Conservation (phyloP, 2,888 invertebrate genomes). For the Pseudococcus jackbeardsleyi region DNA sequence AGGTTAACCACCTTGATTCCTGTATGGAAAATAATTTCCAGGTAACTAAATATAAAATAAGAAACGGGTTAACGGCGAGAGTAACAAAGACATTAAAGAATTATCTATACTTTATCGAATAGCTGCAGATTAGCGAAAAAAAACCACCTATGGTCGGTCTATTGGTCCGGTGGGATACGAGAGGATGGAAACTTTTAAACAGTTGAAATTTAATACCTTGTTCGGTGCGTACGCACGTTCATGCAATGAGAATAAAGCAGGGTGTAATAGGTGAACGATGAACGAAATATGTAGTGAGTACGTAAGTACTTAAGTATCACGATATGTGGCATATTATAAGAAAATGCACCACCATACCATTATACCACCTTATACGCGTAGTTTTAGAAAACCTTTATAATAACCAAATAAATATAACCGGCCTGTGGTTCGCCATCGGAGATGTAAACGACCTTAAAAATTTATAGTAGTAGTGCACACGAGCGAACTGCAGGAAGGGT, state of each 20-base stretch:
- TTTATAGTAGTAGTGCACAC: constrained; percentile 12
- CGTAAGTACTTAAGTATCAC: background rate
- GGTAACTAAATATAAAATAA: background rate
- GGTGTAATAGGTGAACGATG: background rate
- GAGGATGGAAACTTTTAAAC: background rate
- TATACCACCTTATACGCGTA: background rate
- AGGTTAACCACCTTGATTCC: constrained; percentile 23
- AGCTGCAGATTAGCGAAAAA: constrained; percentile 26
- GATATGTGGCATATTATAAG: background rate
- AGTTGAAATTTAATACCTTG: constrained; percentile 26
- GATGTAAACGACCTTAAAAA: constrained; percentile 47
- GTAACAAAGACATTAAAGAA: constrained; percentile 40
- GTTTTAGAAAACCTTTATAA: background rate
- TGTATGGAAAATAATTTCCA: background rate
- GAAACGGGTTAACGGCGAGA: background rate
- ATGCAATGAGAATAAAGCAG: background rate
- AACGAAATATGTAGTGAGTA: background rate
- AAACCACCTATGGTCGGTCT: background rate
- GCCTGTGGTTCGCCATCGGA: background rate
- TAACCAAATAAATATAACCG: background rate
- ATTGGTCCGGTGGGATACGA: background rate
- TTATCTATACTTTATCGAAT: background rate
- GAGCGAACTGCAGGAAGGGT: background rate
- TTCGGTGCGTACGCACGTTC: background rate
- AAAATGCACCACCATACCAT: background rate